Evolutionary conservation across 2,888 invertebrate genomes (phyloP).

Genomic region (Nemoura dubitans): DNA sequence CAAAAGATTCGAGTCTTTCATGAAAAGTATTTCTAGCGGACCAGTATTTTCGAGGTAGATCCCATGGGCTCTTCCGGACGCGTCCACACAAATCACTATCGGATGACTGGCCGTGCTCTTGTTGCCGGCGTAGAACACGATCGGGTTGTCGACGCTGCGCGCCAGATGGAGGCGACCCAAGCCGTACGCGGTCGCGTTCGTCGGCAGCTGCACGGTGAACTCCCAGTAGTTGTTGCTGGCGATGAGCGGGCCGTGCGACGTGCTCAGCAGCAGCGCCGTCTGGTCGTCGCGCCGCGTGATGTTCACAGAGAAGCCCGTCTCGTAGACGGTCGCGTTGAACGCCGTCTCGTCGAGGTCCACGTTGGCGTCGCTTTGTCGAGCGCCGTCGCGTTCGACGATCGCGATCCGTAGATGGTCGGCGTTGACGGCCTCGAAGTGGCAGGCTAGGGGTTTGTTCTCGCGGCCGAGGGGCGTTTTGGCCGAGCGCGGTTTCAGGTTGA

Average conservation of each 20-base stretch:
- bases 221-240: conserved; percentile 70
- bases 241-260: conserved; percentile 67
- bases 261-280: conserved; percentile 63
- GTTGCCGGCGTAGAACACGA: conserved; percentile 62
- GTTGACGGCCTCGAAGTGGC: conserved; percentile 46
- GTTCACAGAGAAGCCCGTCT: conserved; percentile 41
- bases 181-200: conserved; percentile 64
- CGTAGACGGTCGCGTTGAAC: conserved; percentile 40
- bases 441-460: conserved; percentile 52
- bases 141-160: conserved; percentile 18
- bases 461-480: conserved; percentile 56
- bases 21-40: conserved; percentile 66
- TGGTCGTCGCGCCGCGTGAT: conserved; percentile 40
- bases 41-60: conserved; percentile 64
- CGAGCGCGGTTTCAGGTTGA: conserved; percentile 49
- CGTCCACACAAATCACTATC: conserved; percentile 57
- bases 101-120: conserved; percentile 55
- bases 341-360: conserved; percentile 20
- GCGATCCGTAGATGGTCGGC: conserved; percentile 48
- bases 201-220: conserved; percentile 65
- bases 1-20: conserved; percentile 63
- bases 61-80: conserved; percentile 66
- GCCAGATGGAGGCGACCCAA: conserved; percentile 64
- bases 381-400: background rate
- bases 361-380: background rate